A percentile compares a stretch with the other conserved stretches of the same genome.
Evolutionary conservation across 1,140 invertebrate genomes (phyloP).

Genomic region (Neodiprion virginianus): DNA sequence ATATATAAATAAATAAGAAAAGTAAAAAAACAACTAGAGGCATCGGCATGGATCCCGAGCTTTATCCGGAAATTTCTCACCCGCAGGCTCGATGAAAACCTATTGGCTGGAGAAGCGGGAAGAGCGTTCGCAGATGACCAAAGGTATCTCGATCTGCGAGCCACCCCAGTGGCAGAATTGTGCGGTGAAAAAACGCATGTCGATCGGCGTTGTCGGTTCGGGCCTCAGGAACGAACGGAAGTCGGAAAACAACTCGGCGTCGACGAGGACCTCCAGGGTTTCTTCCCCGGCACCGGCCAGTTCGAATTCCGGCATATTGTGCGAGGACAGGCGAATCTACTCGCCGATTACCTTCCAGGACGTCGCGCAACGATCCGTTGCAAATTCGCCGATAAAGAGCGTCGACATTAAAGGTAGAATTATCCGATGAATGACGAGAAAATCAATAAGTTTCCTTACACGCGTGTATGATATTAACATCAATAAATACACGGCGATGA

Average conservation of each 20-base stretch:
- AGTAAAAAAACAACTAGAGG: too few relatives aligned
- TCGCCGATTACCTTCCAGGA: constrained; percentile 87
- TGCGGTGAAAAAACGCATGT: constrained; percentile 41
- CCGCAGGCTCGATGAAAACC: constrained; percentile 87
- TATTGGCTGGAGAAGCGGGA: constrained; percentile 85
- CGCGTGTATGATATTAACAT: constrained; percentile 33
- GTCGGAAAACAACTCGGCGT: constrained; percentile 28
- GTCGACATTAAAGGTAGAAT: constrained; percentile 50
- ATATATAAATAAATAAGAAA: neutral
- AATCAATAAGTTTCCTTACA: constrained; percentile 24
- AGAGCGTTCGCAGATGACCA: constrained; percentile 63
- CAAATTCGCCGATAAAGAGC: constrained; percentile 72
- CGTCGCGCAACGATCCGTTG: constrained; percentile 76
- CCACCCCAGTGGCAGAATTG: constrained; percentile 56
- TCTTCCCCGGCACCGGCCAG: constrained; percentile 45
- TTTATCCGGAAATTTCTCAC: constrained; percentile 17
- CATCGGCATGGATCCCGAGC: too few relatives aligned
- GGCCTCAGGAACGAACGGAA: constrained; percentile 30
- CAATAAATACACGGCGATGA: constrained; percentile 29
- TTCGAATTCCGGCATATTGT: constrained; percentile 36
- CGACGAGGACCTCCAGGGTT: constrained; percentile 44
- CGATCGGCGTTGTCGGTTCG: constrained; percentile 26
- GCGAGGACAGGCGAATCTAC: constrained; percentile 73
- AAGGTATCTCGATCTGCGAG: constrained; percentile 50
- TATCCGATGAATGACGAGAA: constrained; percentile 38